Percentiles rank a stretch among this genome's conserved stretches.
phyloP scores from a whole-genome alignment of 2,797 vertebrate genomes.

The Bradypodion ventrale region DNA sequence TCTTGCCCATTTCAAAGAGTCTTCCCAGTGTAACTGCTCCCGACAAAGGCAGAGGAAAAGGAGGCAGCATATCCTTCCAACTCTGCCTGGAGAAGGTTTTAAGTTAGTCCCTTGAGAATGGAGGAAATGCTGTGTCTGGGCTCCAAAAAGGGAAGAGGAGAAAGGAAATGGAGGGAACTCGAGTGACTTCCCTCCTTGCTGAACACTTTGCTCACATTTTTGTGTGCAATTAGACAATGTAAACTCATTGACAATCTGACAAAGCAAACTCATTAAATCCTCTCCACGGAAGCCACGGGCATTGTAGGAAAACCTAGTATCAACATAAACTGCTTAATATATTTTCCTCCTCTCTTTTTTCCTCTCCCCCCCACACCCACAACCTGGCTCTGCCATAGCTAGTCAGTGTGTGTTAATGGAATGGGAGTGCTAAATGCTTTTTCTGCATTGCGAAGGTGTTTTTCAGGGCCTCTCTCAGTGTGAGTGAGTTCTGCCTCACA shows the following conservation, averaged over 20 bases:
- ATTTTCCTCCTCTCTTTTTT: constrained; percentile 14
- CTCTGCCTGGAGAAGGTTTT: constrained; percentile 37
- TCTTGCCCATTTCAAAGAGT: not conserved
- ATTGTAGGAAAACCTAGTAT: constrained; percentile 71
- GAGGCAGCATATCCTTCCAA: not conserved
- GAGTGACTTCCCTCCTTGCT: constrained; percentile 59
- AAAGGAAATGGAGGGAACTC: not conserved
- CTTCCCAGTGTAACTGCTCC: not conserved
- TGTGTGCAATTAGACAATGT: constrained; percentile 67
- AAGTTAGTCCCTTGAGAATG: constrained; percentile 62
- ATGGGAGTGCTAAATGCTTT: constrained; percentile 76
- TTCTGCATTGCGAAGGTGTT: constrained; percentile 73
- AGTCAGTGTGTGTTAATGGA: constrained; percentile 78
- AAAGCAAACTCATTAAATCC: constrained; percentile 78
- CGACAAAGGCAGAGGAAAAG: not conserved
- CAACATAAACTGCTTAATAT: constrained; percentile 71
- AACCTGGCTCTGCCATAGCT: constrained; percentile 63
- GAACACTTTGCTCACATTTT: constrained; percentile 53
- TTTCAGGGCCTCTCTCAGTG: constrained; percentile 74
- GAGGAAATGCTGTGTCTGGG: constrained; percentile 28
- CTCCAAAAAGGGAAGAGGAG: constrained; percentile 41
- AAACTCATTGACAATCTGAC: constrained; percentile 70
- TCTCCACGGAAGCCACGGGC: constrained; percentile 75
- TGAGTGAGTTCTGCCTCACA: constrained; percentile 85
- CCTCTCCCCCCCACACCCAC: constrained; percentile 28